A percentile compares a stretch with the other conserved stretches of the same genome.
These are phyloP conservation scores for Amphiprion percula DNA, from an alignment of 2,113 vertebrate species.

Conservation along the genomic window DNA sequence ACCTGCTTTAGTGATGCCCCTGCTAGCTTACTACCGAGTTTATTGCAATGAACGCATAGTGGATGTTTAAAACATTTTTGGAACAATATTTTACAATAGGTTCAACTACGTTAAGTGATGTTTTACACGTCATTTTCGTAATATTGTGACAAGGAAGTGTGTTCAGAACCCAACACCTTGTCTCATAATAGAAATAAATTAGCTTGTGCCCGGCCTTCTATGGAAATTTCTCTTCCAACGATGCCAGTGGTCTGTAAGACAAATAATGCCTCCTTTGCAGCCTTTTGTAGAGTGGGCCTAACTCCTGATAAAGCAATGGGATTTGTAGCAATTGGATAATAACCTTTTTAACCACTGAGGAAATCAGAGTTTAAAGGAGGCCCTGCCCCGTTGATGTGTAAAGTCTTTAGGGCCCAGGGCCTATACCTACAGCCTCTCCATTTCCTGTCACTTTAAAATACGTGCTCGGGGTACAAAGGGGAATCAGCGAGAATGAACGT, in stretches of 20 bases:
- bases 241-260: slow-evolving; percentile 31
- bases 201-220: slow-evolving; percentile 4
- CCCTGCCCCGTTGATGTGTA: slow-evolving; percentile 57
- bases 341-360: slow-evolving; percentile 69
- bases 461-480: slow-evolving; percentile 72
- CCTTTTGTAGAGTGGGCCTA: slow-evolving; percentile 71
- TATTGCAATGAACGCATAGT: not conserved
- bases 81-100: not conserved
- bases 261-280: slow-evolving; percentile 58
- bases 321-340: slow-evolving; percentile 65
- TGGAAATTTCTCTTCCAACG: slow-evolving; percentile 27
- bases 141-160: not conserved
- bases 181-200: slow-evolving; percentile 2
- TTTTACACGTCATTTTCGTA: not conserved
- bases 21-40: not conserved
- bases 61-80: not conserved
- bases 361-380: slow-evolving; percentile 73
- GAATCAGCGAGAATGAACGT: slow-evolving; percentile 42
- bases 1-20: not conserved
- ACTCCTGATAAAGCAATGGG: slow-evolving; percentile 74
- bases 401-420: slow-evolving; percentile 67
- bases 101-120: not conserved
- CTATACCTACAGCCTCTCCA: slow-evolving; percentile 66
- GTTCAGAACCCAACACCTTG: not conserved
- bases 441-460: slow-evolving; percentile 67